Conservation (phyloP, 2,113 vertebrate species). For the Rhegmatorhina hoffmannsi region DNA sequence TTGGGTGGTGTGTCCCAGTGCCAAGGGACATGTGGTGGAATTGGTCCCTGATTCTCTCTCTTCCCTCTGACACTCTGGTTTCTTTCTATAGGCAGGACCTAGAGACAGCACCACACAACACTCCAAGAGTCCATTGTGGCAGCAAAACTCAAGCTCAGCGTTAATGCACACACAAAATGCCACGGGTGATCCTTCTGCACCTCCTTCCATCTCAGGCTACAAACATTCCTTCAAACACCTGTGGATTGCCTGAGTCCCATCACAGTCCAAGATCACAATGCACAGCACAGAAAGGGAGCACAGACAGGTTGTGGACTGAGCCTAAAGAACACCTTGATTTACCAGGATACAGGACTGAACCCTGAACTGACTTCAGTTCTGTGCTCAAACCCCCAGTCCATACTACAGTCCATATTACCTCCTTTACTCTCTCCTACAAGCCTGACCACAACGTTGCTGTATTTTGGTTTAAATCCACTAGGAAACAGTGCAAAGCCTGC, state of each 20-base stretch:
- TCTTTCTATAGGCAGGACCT: not conserved
- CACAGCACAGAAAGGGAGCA: not conserved
- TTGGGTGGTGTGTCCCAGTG: not conserved
- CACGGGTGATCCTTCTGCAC: not conserved
- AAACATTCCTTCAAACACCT: not conserved
- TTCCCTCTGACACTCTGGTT: rapidly evolving
- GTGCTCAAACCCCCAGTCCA: not conserved
- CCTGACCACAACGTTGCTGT: not conserved
- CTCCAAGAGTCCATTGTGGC: not conserved
- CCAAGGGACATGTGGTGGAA: not conserved
- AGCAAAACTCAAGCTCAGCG: not conserved
- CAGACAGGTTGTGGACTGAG: rapidly evolving
- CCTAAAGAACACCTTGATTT: not conserved
- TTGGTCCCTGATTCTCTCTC: not conserved
- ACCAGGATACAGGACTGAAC: not conserved
- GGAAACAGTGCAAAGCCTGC: not conserved
- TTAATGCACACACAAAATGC: not conserved
- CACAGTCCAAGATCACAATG: not conserved
- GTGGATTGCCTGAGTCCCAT: not conserved
- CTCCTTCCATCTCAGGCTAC: not conserved
- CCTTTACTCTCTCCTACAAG: not conserved
- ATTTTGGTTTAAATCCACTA: not conserved
- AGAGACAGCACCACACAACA: not conserved
- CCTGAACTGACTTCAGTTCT: not conserved
- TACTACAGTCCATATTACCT: not conserved